Base-by-base conservation (phyloP, 2,888 invertebrate species). In the Cantharis lateralis region DNA sequence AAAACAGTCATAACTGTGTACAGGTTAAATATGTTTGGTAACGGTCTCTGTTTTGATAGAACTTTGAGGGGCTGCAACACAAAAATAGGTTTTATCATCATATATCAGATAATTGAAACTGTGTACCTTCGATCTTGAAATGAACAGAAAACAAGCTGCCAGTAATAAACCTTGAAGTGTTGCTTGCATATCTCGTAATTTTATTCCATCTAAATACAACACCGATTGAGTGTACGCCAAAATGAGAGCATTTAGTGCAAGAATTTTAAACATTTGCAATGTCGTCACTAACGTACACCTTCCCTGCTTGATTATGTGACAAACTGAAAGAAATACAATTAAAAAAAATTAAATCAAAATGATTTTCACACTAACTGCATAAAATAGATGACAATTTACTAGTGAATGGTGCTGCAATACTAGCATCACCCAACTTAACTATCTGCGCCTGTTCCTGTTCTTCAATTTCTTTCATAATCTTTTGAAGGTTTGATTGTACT, bases 211-310 rank as follows among this genome's bases (percentile, higher is more conserved):
- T 81, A 99, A 92, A 87, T 99, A 99, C 18, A 99, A 91, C 24
- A 99, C 99, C 3, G 98, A 98, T 89, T 99, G 98, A 84, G 98
- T 97, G 90, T 99, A 99, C 0, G 99, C 99, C 81, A 98, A 91
- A 81, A 99, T 96, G 3, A 99, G 91, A 0, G 99, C 99, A 88
- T 99, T 99, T 73, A 99, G 89, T 0, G 99, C 99, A 75, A 99
- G 90, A 83, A 99, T 99, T 91, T 99, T 99, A 90, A 99, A 99
- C 99, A 99, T 99, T 89, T 99, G 99, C 78, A 99, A 90, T 0
- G 99, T 99, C 0, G 99, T 99, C 16, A 99, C 99, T 77, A 99
- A 90, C 0, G 99, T 99, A 88, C 99, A 99, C 18, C 99, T 93
- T 0, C 99, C 99, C 90, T 99, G 99, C 87, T 99, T 99, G 85